phyloP scores from a whole-genome alignment of 2,113 vertebrate species.

The Synchiropus splendidus region DNA sequence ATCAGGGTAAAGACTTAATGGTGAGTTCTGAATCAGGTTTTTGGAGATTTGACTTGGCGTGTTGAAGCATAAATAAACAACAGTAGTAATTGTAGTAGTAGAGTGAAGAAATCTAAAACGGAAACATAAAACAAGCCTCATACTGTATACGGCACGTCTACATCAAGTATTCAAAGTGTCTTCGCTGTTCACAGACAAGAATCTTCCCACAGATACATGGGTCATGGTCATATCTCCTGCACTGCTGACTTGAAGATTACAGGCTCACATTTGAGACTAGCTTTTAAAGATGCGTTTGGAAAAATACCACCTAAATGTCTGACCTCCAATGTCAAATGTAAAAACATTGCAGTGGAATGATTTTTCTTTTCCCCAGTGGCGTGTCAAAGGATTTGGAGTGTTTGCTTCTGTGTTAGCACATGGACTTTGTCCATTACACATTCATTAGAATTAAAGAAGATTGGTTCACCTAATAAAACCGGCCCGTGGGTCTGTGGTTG shows the following conservation, averaged over 20 bases:
- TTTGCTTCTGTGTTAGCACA: constrained; percentile 20
- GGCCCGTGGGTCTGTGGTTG: constrained; percentile 29
- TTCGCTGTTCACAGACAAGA: too few relatives aligned
- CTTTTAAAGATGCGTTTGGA: constrained; percentile 1
- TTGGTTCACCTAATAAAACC: constrained; percentile 43
- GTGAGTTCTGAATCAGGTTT: too few relatives aligned
- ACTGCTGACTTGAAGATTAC: constrained; percentile 24
- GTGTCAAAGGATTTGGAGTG: constrained; percentile 27
- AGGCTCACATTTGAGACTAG: too few relatives aligned
- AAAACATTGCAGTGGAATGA: constrained; percentile 8
- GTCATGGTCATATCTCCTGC: constrained; percentile 30
- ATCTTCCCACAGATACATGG: constrained; percentile 29
- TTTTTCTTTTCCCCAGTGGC: constrained; percentile 15
- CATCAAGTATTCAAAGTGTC: too few relatives aligned
- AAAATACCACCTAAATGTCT: background rate
- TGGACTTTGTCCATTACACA: constrained; percentile 41
- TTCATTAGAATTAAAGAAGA: constrained; percentile 45
- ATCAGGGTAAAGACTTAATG: too few relatives aligned
- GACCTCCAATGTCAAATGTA: constrained; percentile 2
- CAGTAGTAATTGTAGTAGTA: too few relatives aligned
- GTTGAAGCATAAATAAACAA: too few relatives aligned
- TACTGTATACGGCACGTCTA: too few relatives aligned
- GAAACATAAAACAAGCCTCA: too few relatives aligned
- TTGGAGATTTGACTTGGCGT: too few relatives aligned
- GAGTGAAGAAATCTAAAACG: too few relatives aligned